phyloP scores from a whole-genome alignment of 1,140 invertebrate genomes.

The Hypsibius dujardini region DNA sequence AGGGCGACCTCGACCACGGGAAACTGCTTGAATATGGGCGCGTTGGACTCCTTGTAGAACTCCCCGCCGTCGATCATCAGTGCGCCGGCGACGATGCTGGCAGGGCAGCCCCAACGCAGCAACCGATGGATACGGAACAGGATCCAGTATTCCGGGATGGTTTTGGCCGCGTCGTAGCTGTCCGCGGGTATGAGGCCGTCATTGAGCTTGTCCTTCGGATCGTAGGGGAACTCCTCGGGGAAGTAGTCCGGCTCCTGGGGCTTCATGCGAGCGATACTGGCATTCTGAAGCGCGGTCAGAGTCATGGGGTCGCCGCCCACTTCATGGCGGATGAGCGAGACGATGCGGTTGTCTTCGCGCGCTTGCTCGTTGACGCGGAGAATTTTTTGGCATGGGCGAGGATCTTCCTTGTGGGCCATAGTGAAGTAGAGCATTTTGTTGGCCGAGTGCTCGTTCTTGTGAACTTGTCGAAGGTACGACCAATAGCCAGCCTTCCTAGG shows the following conservation, averaged over 20 bases:
- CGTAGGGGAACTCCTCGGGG: slow-evolving; percentile 9
- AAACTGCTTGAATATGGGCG: background rate
- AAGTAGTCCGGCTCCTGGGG: background rate
- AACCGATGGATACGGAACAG: background rate
- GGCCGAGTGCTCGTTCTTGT: slow-evolving; percentile 6
- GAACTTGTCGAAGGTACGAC: background rate
- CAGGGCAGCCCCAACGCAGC: slow-evolving; percentile 1
- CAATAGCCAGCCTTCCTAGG: background rate
- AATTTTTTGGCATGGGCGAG: background rate
- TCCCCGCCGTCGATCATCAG: background rate
- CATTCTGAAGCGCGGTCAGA: background rate
- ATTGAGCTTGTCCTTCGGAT: background rate
- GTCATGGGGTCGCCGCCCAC: background rate
- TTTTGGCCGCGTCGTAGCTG: background rate
- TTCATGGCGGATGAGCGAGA: background rate
- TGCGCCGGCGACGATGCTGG: background rate
- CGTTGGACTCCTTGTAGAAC: background rate
- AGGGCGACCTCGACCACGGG: slow-evolving; percentile 1
- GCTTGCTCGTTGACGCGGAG: background rate
- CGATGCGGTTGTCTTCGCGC: background rate
- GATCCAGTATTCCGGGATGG: background rate
- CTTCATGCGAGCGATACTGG: too few relatives aligned
- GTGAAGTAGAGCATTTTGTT: background rate
- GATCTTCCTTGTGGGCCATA: background rate
- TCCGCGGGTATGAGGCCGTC: background rate